phyloP scores from a whole-genome alignment of 2,888 invertebrate species.

The Agrilus cyanescens region DNA sequence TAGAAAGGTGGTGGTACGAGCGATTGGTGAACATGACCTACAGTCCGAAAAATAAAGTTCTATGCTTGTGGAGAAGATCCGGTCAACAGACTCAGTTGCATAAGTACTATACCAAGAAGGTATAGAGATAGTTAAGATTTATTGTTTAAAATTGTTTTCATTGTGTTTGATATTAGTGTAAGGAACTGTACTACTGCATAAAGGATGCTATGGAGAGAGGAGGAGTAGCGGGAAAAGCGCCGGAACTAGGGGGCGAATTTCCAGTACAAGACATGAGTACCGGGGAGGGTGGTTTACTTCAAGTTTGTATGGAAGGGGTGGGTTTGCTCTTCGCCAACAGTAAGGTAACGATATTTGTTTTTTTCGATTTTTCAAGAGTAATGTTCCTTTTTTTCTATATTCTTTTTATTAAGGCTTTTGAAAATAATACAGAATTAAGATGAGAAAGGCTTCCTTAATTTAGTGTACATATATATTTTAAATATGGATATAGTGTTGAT shows the following conservation, averaged over 20 bases:
- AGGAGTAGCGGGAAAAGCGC: conserved; percentile 52
- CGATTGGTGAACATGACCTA: conserved; percentile 98
- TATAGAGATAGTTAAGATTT: conserved; percentile 29
- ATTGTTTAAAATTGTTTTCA: conserved; percentile 3
- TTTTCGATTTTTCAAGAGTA: conserved; percentile 7
- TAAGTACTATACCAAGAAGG: conserved; percentile 98
- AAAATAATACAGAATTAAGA: conserved; percentile 4
- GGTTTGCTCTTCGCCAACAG: conserved; percentile 97
- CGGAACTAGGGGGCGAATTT: conserved; percentile 89
- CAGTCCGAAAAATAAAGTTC: conserved; percentile 93
- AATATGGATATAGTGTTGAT: conserved; percentile 1
- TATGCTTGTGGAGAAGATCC: conserved; percentile 94
- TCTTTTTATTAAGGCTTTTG: conserved; percentile 4
- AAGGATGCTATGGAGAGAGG: conserved; percentile 97
- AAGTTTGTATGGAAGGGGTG: conserved; percentile 99
- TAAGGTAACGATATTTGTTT: conserved; percentile 61
- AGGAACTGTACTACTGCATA: conserved; percentile 95
- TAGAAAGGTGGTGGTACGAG: conserved; percentile 99
- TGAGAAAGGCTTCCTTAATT: background rate
- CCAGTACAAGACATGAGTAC: conserved; percentile 96
- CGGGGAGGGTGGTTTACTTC: conserved; percentile 93
- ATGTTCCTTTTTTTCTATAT: conserved; percentile 9
- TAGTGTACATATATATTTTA: conserved; percentile 4
- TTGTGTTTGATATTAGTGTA: conserved; percentile 57
- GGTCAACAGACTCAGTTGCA: conserved; percentile 91